Conservation (phyloP, 2,113 vertebrate genomes). For the Erythrolamprus reginae region DNA sequence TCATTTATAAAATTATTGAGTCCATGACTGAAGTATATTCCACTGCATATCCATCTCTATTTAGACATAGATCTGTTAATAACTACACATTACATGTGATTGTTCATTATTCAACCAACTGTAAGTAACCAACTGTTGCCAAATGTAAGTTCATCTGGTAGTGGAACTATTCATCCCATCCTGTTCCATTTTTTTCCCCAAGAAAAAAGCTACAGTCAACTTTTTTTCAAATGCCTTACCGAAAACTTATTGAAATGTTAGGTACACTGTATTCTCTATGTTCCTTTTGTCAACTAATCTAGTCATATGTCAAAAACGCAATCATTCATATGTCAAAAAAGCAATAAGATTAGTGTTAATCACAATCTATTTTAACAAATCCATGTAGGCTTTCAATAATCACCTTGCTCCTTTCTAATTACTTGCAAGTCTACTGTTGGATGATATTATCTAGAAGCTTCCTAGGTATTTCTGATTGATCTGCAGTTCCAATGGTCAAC, state of each 20-base stretch:
- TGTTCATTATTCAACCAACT: background rate
- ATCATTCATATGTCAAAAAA: background rate
- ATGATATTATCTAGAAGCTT: background rate
- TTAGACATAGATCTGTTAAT: background rate
- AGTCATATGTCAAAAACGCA: background rate
- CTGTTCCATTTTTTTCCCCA: background rate
- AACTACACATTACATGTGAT: background rate
- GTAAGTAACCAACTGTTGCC: background rate
- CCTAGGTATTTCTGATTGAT: background rate
- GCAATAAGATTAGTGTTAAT: background rate
- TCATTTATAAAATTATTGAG: background rate
- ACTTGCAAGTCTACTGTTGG: background rate
- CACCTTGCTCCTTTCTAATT: background rate
- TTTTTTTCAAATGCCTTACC: background rate
- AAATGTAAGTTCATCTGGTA: background rate
- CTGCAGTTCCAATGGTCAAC: background rate
- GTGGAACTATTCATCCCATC: background rate
- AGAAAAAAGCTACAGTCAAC: background rate
- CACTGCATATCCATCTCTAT: background rate
- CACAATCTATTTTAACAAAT: background rate
- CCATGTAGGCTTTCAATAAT: background rate
- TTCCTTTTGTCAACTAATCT: background rate
- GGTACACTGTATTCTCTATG: background rate
- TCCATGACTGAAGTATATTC: background rate
- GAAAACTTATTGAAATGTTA: background rate